Evolutionary conservation across 2,888 invertebrate genomes (phyloP), one percentile per base, ranked within the genome.

Genomic region (Dugesia japonica): DNA sequence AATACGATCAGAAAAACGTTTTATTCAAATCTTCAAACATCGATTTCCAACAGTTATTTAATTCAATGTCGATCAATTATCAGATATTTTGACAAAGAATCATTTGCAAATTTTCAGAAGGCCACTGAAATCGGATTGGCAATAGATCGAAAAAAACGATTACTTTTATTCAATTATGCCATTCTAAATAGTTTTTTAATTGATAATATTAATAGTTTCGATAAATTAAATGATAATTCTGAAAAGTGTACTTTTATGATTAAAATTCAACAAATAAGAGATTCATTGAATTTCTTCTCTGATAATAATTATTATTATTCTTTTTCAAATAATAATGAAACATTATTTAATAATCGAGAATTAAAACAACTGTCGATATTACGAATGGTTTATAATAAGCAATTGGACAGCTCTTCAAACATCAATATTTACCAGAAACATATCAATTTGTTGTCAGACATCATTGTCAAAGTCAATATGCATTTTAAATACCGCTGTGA

Each of bases 391-490:
- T 56, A 56, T 56, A 20, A 20, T 1, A 56, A 56, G 17, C n/a
- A 23, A n/a, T 56, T 13, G 9, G 23, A 56, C 4, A 56, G 23
- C 17, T n/a, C 4, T 9, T 9, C 56, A n/a, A 56, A 56, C 23
- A n/a, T 56, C 20, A 56, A 23, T n/a, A n/a, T 56, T 7, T 56
- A 56, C 23, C 56, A 56, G 23, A 56, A 56, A 56, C 56, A 56
- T 56, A 56, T 56, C n/a, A 56, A 56, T n/a, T n/a, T 56, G 4
- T n/a, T 56, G n/a, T 56, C 56, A n/a, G 56, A 56, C n/a, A 56
- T 56, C 20, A 56, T 56, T 20, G 56, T 56, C 23, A 56, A 56
- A 56, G 56, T 56, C 20, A 56, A 56, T 23, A 56, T 56, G 56
- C n/a, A 56, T n/a, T 56, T 56, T n/a, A 56, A 23, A 56, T 56